phyloP scores from a whole-genome alignment of 2,797 vertebrate genomes.

The Alauda arvensis region DNA sequence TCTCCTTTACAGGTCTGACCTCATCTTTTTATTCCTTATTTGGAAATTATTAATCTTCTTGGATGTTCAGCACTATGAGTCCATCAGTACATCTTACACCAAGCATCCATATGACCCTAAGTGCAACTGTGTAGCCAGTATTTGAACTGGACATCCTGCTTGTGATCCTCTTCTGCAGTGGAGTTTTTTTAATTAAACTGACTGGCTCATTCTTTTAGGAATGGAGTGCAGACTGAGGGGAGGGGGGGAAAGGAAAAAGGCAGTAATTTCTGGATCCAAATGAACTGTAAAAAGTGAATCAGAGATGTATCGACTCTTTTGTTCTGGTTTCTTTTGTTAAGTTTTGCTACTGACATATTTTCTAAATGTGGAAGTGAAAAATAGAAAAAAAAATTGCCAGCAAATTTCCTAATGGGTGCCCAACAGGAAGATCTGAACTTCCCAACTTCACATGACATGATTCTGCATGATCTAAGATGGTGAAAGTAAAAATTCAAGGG shows the following conservation, averaged over 20 bases:
- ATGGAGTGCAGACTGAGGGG: not conserved
- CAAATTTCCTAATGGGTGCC: not conserved
- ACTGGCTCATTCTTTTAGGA: not conserved
- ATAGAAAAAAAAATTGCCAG: not conserved
- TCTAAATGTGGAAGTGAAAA: not conserved
- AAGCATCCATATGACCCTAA: not conserved
- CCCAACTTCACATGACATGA: not conserved
- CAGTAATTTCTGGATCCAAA: not conserved
- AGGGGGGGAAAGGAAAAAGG: not conserved
- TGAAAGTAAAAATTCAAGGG: slow-evolving; percentile 54
- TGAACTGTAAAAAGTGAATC: not conserved
- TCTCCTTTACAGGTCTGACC: not conserved
- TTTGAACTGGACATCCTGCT: not conserved
- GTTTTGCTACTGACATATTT: not conserved
- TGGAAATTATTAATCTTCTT: not conserved
- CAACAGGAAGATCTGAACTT: not conserved
- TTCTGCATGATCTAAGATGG: slow-evolving; percentile 6
- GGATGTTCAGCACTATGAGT: not conserved
- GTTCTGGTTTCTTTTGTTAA: not conserved
- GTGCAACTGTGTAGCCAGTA: fast-evolving
- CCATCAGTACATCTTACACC: not conserved
- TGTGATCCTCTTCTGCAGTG: not conserved
- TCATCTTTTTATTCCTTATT: not conserved
- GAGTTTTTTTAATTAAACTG: not conserved
- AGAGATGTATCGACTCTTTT: not conserved